These are phyloP conservation scores for Bombycilla garrulus DNA, from an alignment of 2,113 vertebrate genomes.

Conservation along the genomic window DNA sequence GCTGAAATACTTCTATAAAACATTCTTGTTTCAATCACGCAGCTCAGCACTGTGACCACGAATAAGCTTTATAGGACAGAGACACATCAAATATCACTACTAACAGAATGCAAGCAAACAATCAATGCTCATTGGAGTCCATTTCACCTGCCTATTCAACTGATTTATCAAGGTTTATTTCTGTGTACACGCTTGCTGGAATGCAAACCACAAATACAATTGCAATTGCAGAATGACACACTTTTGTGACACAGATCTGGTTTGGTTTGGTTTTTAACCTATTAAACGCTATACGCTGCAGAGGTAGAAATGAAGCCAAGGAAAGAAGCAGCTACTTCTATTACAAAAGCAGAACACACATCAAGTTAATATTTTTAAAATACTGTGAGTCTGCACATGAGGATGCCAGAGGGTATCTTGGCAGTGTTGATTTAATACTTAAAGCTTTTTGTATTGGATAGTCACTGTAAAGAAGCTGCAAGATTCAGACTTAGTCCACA, in stretches of 20 bases:
- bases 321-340: background rate
- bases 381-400: background rate
- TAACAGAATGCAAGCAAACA: background rate
- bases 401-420: background rate
- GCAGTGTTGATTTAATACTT: background rate
- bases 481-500: background rate
- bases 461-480: background rate
- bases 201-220: background rate
- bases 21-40: background rate
- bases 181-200: background rate
- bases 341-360: background rate
- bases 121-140: conserved; percentile 11
- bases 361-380: background rate
- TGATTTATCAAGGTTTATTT: conserved; percentile 18
- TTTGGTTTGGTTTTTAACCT: background rate
- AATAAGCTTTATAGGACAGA: background rate
- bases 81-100: background rate
- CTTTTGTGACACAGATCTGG: fast-evolving
- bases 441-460: background rate
- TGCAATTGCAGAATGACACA: background rate
- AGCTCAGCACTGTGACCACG: background rate
- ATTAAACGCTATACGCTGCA: background rate
- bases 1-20: background rate
- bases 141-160: background rate
- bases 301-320: background rate